Evolutionary conservation across 2,113 vertebrate species (phyloP), one percentile per base, ranked within the genome.

Genomic region (Pachyramphus minor): DNA sequence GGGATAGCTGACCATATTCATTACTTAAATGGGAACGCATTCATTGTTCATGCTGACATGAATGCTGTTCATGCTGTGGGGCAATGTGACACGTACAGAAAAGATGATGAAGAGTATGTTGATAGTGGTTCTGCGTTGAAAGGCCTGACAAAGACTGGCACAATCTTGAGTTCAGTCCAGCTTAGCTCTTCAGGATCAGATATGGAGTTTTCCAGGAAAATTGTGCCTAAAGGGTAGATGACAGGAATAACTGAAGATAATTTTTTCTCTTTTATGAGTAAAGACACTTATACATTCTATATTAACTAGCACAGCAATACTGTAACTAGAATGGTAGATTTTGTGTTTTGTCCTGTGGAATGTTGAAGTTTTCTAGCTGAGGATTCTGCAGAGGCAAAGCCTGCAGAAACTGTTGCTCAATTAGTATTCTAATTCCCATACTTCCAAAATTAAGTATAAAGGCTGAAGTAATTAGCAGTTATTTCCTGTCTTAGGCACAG

Each of bases 381-480:
- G 37, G 47, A 83, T 83, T 90, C 76, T 91, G 33, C 9, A 68
- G 52, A 68, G 69, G 72, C 56, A 92, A 72, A 91, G 12, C 22
- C 31, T 28, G 86, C n/a, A 71, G 30, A 71, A 81, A 44, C 12
- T 68, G 17, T 19, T 81, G 28, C 35, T 64, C 82, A 92, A 72
- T 93, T 86, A 92, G n/a, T 78, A 81, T 39, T 0, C 0, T 67
- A 94, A 84, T 88, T 92, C 64, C 47, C 45, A 5, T 80, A 95
- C 89, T 87, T 93, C 64, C n/a, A 84, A 90, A 95, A 94, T 71
- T 78, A 88, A 86, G 47, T 78, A 71, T 68, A 91, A 94, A 94
- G 31, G 44, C 78, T 88, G 56, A 94, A 93, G 64, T 60, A 89
- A 95, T 96, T 92, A 90, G 72, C 86, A 84, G 76, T 45, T 92